Conservation (phyloP, 2,113 vertebrate genomes). For the Tretioscincus oriximinensis region DNA sequence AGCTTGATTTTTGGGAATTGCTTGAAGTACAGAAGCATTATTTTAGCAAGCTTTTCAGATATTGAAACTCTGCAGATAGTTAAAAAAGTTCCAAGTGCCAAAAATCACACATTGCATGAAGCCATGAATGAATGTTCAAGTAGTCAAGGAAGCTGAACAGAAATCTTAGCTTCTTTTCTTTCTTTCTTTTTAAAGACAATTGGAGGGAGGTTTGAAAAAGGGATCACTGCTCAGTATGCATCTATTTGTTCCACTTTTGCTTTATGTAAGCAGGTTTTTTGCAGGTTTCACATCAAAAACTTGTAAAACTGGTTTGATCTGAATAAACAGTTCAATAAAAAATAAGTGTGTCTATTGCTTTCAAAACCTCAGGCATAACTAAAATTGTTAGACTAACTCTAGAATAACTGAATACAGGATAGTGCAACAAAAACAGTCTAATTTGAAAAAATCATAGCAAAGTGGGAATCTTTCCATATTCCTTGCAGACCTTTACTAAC, state of each 20-base stretch:
- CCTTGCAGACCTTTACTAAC: not conserved
- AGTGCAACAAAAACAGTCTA: not conserved
- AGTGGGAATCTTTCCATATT: not conserved
- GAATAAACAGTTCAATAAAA: not conserved
- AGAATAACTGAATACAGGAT: not conserved
- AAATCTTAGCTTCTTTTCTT: not conserved
- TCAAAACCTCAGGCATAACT: not conserved
- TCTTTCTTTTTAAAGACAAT: not conserved
- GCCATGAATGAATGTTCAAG: not conserved
- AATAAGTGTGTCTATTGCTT: not conserved
- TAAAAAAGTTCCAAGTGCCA: not conserved
- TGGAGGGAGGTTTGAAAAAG: not conserved
- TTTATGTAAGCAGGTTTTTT: not conserved
- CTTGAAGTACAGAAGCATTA: not conserved
- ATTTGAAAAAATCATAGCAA: not conserved
- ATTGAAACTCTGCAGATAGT: not conserved
- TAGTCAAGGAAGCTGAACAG: not conserved
- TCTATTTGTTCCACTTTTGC: not conserved
- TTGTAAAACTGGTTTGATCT: not conserved
- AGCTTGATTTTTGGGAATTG: not conserved
- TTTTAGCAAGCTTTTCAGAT: not conserved
- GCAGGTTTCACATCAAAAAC: not conserved
- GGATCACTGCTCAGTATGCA: not conserved
- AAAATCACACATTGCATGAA: not conserved
- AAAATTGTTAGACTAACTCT: not conserved